Base-by-base conservation (phyloP, 2,113 vertebrate species). In the Rhabdornis inornatus region DNA sequence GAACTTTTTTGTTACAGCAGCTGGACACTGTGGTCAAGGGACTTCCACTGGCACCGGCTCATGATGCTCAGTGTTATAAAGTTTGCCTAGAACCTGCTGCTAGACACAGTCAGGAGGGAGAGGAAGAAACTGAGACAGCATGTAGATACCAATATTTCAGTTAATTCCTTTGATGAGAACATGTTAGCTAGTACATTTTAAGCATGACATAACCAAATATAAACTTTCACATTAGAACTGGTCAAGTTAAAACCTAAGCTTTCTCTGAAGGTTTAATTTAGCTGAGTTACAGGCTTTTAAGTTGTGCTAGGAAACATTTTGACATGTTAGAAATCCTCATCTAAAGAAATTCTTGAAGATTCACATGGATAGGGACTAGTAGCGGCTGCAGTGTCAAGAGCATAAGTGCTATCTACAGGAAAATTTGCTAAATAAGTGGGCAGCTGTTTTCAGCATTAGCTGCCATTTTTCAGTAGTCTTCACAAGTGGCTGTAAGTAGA, bases 381-480 rank as follows among this genome's bases (percentile, higher is more conserved):
- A 84, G 77, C 83, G 83, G 76, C 64, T 93, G 86, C 69, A 83
- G 56, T 79, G 94, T 96, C 92, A 94, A 90, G 39, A 94, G 61
- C 18, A 0, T 78, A 92, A 87, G 90, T 84, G 86, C 71, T 94
- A 33, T 56, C 68, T 87, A 20, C 1, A 19, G 87, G 83, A 90
- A 94, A 94, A 89, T 94, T 95, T 93, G 80, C 65, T 94, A 95
- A 96, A 23, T 90, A 92, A 94, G 79, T 81, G 93, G 49, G 72
- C 65, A 93, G 72, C 64, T 82, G 72, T 72, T 93, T 96, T 92
- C 80, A 82, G 64, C 85, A n/a, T 52, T 90, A 84, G 83, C 76
- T 89, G 52, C 90, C 90, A 71, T 96, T 96, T 95, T 96, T 94
- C 88, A 82, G 77, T 89, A 72, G 93, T 95, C 88, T 87, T 84